A percentile compares a stretch with the other conserved stretches of the same genome.
Conservation (phyloP, 2,113 vertebrate species). For the Naja naja region DNA sequence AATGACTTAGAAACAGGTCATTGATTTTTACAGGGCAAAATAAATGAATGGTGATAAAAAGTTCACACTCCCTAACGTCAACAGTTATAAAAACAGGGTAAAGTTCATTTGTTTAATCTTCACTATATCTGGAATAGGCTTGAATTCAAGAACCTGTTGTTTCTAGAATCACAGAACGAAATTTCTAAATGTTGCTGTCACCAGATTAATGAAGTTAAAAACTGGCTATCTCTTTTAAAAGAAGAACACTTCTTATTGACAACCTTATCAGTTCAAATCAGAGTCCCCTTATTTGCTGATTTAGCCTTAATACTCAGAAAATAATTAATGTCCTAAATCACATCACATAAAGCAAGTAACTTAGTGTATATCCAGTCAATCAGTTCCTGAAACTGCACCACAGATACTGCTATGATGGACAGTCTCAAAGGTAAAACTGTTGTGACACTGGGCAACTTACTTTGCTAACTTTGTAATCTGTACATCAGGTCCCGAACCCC, state of each 20-base stretch:
- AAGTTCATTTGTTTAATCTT: conserved; percentile 23
- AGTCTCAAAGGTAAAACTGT: conserved; percentile 14
- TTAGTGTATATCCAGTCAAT: neutral
- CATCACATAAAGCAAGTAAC: neutral
- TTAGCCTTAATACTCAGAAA: neutral
- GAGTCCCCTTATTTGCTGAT: neutral
- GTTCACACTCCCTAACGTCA: conserved; percentile 20
- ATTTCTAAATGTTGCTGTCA: conserved; percentile 29
- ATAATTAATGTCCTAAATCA: neutral
- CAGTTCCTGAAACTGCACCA: neutral
- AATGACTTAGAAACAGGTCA: conserved; percentile 30
- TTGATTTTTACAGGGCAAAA: conserved; percentile 44
- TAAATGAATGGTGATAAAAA: conserved; percentile 15
- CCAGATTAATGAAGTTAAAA: conserved; percentile 15
- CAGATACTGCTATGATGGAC: neutral
- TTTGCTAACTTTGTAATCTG: neutral
- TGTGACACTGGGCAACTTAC: neutral
- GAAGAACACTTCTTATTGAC: conserved; percentile 14
- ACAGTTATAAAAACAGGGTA: conserved; percentile 1
- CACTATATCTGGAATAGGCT: conserved; percentile 20
- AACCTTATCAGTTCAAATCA: neutral
- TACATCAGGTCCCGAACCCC: neutral
- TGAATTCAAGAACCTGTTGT: conserved; percentile 13
- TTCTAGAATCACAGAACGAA: conserved; percentile 26
- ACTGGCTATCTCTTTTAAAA: neutral